A percentile compares a stretch with the other conserved stretches of the same genome.
These are phyloP conservation scores for Porites lutea DNA, from an alignment of 64 coral and sea anemone species.

Conservation along the genomic window DNA sequence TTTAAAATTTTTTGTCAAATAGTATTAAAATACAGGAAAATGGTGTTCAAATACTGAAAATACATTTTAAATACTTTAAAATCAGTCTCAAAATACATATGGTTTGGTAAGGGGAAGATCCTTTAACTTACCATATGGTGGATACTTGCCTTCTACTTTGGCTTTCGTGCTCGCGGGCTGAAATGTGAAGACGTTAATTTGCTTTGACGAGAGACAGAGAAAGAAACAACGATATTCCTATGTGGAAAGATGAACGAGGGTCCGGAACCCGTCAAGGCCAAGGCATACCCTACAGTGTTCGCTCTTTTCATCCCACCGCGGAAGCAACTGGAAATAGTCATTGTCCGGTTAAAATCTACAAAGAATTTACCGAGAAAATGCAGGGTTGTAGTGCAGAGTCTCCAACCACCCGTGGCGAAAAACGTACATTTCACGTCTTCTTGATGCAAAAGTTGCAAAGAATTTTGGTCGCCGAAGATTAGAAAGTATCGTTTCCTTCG, in stretches of 20 bases:
- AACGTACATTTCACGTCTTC: conserved; percentile 42
- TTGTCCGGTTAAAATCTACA: background rate
- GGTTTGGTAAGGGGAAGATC: no score
- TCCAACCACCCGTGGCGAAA: background rate
- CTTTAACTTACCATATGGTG: background rate
- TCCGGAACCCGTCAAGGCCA: background rate
- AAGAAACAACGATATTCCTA: background rate
- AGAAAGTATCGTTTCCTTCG: background rate
- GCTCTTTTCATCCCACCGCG: conserved; percentile 7
- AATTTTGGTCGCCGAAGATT: conserved; percentile 18
- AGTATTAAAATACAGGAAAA: no score
- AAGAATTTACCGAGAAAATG: background rate
- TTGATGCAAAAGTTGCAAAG: conserved; percentile 29
- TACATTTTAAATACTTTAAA: no score
- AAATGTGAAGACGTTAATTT: background rate
- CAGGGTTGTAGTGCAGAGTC: background rate
- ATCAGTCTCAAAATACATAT: no score
- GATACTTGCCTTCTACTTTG: background rate
- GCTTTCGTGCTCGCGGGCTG: background rate
- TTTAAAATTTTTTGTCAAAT: no score
- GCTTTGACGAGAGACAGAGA: background rate
- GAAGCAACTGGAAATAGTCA: background rate
- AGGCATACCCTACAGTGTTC: background rate
- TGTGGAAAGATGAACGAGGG: conserved; percentile 17
- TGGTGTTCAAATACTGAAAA: no score